Evolutionary conservation across 2,888 invertebrate species (phyloP), one percentile per base, ranked within the genome.

Genomic region (Andrena chrysosceles): DNA sequence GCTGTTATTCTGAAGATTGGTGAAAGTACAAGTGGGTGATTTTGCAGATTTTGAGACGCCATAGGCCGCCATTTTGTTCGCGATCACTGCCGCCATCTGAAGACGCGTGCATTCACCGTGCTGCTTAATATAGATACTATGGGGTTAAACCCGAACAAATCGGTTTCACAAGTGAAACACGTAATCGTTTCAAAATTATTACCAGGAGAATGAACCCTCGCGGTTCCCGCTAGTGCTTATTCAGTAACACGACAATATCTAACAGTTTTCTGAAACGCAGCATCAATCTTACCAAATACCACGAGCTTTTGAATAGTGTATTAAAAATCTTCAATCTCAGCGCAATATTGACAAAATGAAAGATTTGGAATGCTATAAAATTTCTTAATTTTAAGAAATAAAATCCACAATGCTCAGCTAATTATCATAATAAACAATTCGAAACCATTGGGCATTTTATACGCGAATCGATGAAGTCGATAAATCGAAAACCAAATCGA

Each of bases 41-140:
- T 42, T 3, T 60, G 63, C 67, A 63, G 3, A 62, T 20, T 63
- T 76, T 8, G 62, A 48, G 26, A 54, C 5, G n/a, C 23, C n/a
- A 23, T 20, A 2, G n/a, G 16, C 66, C 48, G 52, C 77, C 83
- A 83, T 83, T 70, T 83, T 81, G 81, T 81, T 69, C 10, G 23
- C 33, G 35, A 20, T 1, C 20, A 31, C 20, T 8, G 7, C 35
- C 23, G 67, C 69, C 81, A 67, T 72, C 10, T 59, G 4, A 56
- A 7, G 20, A 2, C 52, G 16, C 59, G 54, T 42, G 26, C 35
- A 6, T 35, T 59, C 31, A n/a, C 23, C 56, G 20, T 23, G n/a
- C 5, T 35, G 35, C 52, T 23, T 33, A 68, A 68, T 68, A 78
- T 56, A 26, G 35, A 20, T n/a, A 67, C 5, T n/a, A 67, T 7